Base-by-base conservation (phyloP, 53 echinoderm and acorn worm species). In the Paracentrotus lividus region DNA sequence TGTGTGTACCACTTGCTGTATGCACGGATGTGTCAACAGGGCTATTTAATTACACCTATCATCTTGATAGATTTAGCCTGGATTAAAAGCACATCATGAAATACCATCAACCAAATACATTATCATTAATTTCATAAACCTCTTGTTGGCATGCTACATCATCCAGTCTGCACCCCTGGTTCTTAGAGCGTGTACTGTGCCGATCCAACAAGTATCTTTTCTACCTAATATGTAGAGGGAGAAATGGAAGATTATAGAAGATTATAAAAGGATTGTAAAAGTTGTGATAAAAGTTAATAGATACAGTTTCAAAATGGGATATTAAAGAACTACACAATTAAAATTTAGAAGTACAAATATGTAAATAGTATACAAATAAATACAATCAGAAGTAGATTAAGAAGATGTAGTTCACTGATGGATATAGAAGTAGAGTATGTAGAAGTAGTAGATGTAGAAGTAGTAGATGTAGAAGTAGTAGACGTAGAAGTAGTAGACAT, bases 1-100 rank as follows among this genome's bases (percentile, higher is more conserved):
- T n/a, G n/a, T n/a, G n/a, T n/a, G n/a, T n/a, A n/a, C 72, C 72
- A 72, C 72, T 40, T 72, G 20, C 72, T 72, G 40, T 72, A 72
- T 72, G 4, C 72, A 20, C 40, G 72, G 36, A 72, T 20, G 72
- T 72, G 72, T 72, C 72, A 72, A 72, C 40, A 72, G 20, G 72
- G 72, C 18, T 72, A 72, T 72, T 72, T 72, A 38, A 72, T 72
- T 72, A 72, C 72, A 10, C 18, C 18, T 40, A 72, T 36, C 72
- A 18, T 72, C 72, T 40, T 13, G 18, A 26, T 72, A 32, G 72
- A 72, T 72, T 72, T 72, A 20, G 18, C 18, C 18, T 72, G 72
- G 72, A 72, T 72, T 72, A 72, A 3, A 72, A 72, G 72, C 36
- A 40, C 72, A 72, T 72, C 72, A 72, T 72, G 72, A 40, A 21